Conservation (phyloP, 1,140 invertebrate genomes). For the Patella vulgata region DNA sequence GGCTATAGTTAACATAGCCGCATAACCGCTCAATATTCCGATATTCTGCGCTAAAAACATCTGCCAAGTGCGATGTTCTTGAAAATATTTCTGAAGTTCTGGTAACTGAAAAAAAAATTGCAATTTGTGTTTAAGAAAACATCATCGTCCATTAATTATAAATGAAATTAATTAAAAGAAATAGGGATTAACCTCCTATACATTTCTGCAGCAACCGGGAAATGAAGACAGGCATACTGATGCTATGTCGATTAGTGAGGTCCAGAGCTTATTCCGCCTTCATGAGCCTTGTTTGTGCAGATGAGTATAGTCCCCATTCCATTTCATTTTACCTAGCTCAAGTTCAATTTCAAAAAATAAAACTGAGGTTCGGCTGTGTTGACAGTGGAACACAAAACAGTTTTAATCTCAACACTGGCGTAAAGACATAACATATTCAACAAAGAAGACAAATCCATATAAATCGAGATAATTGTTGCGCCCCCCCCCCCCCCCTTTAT, state of each 20-base stretch:
- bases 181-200: not conserved
- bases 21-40: slow-evolving; percentile 28
- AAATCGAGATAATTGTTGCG: not conserved
- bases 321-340: no score
- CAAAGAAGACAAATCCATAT: no score
- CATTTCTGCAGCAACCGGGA: not conserved
- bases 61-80: slow-evolving; percentile 15
- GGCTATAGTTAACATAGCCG: slow-evolving; percentile 29
- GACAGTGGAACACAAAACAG: no score
- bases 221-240: not conserved
- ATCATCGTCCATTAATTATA: not conserved
- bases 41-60: slow-evolving; percentile 32
- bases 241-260: not conserved
- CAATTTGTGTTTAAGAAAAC: not conserved
- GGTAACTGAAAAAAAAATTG: slow-evolving; percentile 26
- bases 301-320: no score
- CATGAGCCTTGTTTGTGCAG: not conserved
- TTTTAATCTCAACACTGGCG: no score
- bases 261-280: not conserved
- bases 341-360: no score
- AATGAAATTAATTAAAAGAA: not conserved
- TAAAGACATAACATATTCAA: not conserved
- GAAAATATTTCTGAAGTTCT: slow-evolving; percentile 31
- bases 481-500: no score
- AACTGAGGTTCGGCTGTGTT: no score